These are phyloP conservation scores for Flexamia atlantica DNA, from an alignment of 2,888 invertebrate species.

Conservation along the genomic window DNA sequence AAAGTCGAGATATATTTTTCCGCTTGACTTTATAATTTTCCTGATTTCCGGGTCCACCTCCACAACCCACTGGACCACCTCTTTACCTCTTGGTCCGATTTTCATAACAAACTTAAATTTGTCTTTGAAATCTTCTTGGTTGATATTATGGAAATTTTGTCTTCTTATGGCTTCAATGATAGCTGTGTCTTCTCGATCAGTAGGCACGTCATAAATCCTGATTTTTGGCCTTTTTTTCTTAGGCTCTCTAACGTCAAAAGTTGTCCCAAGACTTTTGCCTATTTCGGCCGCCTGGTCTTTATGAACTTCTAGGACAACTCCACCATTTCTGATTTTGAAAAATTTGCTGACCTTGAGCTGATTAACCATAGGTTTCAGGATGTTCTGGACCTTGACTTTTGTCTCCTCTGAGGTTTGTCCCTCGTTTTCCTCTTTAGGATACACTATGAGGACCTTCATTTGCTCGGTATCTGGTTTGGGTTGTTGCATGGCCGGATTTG, in stretches of 20 bases:
- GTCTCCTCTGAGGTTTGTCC: neutral
- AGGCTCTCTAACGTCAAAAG: neutral
- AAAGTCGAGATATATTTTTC: slow-evolving; percentile 64
- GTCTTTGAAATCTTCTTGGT: neutral
- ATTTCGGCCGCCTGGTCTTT: neutral
- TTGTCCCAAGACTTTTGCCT: neutral
- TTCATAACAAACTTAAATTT: neutral
- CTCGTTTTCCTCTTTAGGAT: neutral
- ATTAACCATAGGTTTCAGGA: neutral
- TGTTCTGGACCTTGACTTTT: neutral
- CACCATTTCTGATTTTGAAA: neutral
- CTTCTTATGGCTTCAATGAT: neutral
- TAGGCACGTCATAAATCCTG: slow-evolving; percentile 3
- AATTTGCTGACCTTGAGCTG: neutral
- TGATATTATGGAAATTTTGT: neutral
- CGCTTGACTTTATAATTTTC: neutral
- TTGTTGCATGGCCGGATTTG: no score
- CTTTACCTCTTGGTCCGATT: neutral
- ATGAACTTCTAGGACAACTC: neutral
- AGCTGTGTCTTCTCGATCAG: neutral
- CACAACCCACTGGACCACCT: neutral
- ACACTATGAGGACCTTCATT: no score
- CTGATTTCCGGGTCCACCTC: neutral
- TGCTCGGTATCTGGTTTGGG: no score
- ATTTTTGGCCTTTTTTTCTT: neutral